Conservation (phyloP, 2,888 invertebrate species). For the Pseudolycoriella hygida region DNA sequence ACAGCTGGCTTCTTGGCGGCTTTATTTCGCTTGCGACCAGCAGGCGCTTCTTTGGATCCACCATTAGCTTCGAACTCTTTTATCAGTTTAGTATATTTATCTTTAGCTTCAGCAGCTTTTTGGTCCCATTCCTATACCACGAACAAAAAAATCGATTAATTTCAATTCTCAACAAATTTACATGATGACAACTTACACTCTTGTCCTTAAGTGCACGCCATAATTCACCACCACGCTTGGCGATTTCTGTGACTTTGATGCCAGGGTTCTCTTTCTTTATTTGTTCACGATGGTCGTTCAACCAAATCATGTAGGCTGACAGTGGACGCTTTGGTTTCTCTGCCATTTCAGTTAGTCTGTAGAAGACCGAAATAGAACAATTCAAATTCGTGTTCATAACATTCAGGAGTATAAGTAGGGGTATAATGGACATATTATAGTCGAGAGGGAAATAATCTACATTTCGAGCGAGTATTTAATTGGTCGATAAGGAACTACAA, state of each 20-base stretch:
- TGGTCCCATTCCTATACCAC: slow-evolving; percentile 67
- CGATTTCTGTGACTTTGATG: slow-evolving; percentile 78
- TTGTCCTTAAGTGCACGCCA: slow-evolving; percentile 86
- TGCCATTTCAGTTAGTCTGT: slow-evolving; percentile 41
- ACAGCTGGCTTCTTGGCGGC: slow-evolving; percentile 19
- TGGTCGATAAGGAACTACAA: too few relatives aligned
- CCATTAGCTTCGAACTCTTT: slow-evolving; percentile 76
- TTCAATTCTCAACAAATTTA: neutral
- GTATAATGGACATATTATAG: too few relatives aligned
- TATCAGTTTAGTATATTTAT: slow-evolving; percentile 74
- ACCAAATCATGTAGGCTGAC: slow-evolving; percentile 90
- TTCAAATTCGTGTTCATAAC: too few relatives aligned
- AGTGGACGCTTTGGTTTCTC: slow-evolving; percentile 87
- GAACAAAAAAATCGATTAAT: slow-evolving; percentile 8
- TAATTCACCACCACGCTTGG: slow-evolving; percentile 88
- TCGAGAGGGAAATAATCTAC: too few relatives aligned
- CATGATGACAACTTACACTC: slow-evolving; percentile 36
- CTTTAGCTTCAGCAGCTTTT: slow-evolving; percentile 74
- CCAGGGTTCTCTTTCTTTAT: slow-evolving; percentile 87
- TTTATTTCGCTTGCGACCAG: slow-evolving; percentile 36
- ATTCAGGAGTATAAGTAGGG: too few relatives aligned
- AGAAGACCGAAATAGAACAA: too few relatives aligned
- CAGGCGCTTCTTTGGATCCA: slow-evolving; percentile 40
- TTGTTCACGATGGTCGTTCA: slow-evolving; percentile 70
- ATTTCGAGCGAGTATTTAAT: too few relatives aligned